A percentile compares a stretch with the other conserved stretches of the same genome.
Conservation (phyloP, 2,113 vertebrate genomes). For the Sebastes schlegelii region DNA sequence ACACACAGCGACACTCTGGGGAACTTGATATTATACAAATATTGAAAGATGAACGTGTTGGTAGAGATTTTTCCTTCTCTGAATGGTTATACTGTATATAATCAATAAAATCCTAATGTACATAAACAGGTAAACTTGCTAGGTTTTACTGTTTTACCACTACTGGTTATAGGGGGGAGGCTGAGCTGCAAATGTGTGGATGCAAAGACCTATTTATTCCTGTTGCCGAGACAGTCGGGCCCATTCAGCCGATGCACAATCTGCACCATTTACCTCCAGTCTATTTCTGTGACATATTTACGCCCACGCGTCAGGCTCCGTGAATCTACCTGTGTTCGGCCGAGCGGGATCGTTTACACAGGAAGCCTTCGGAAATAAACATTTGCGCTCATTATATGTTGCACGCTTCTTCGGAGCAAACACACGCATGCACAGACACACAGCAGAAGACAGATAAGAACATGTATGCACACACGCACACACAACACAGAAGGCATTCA, state of each 20-base stretch:
- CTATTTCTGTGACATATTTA: conserved; percentile 65
- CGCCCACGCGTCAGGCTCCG: conserved; percentile 15
- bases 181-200: conserved; percentile 20
- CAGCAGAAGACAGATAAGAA: conserved; percentile 37
- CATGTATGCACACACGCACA: background rate
- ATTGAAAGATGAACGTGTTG: conserved; percentile 5
- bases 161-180: background rate
- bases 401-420: conserved; percentile 9
- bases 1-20: conserved; percentile 12
- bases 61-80: background rate
- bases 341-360: conserved; percentile 51
- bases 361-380: conserved; percentile 63
- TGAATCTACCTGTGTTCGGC: conserved; percentile 57
- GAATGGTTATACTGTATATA: conserved; percentile 32
- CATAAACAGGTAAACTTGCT: conserved; percentile 48
- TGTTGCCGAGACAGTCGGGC: conserved; percentile 50
- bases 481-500: conserved; percentile 63
- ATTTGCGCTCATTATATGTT: conserved; percentile 50
- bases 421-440: conserved; percentile 6
- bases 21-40: background rate
- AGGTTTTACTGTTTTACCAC: conserved; percentile 15
- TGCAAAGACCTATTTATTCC: conserved; percentile 63
- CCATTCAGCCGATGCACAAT: conserved; percentile 69
- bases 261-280: conserved; percentile 62
- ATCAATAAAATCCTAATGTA: conserved; percentile 41